Evolutionary conservation across 2,797 vertebrate genomes (phyloP), one percentile per base, ranked within the genome.

Genomic region (Poeciliopsis paucimaculata): DNA sequence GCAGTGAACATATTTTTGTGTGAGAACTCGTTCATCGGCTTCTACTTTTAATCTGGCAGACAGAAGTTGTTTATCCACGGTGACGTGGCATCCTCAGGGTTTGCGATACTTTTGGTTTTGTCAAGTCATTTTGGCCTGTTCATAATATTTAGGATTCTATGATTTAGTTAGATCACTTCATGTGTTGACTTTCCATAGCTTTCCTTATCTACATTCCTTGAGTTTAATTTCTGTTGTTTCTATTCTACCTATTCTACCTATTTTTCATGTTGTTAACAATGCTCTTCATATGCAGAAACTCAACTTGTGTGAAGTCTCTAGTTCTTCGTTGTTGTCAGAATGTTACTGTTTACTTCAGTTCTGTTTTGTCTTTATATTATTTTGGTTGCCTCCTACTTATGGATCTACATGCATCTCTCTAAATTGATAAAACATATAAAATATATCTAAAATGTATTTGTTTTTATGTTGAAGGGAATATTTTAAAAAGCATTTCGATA

Each of bases 11-110:
- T 41, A 51, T 46, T 28, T 12, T 45, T 66, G 15, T 57, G 26
- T 74, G 73, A 55, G 51, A 75, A 41, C 13, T 77, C 70, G 45
- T 80, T 76, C 41, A 60, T n/a, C 34, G 9, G 43, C n/a, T 51
- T 68, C 49, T 77, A 43, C 39, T 66, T 31, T n/a, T 13, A 41
- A 45, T 13, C 26, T 71, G 41, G 26, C 41, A 0, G 36, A 68
- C 36, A 28, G 41, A 71, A 71, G 2, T 16, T 43, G 26, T 70
- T 70, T 70, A 26, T 43, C 0, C 4, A 13, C 7, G 26, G 26
- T 45, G 41, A 23, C 5, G 68, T 71, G 41, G 41, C 10, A 5
- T 7, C 2, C 1, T 71, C 12, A 16, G 68, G 6, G 39, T n/a
- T 70, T 45, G 39, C 16, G 41, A 16, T 45, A 28, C 41, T 45